phyloP scores from a whole-genome alignment of 1,140 invertebrate species.

The Drosophila kanapiae region DNA sequence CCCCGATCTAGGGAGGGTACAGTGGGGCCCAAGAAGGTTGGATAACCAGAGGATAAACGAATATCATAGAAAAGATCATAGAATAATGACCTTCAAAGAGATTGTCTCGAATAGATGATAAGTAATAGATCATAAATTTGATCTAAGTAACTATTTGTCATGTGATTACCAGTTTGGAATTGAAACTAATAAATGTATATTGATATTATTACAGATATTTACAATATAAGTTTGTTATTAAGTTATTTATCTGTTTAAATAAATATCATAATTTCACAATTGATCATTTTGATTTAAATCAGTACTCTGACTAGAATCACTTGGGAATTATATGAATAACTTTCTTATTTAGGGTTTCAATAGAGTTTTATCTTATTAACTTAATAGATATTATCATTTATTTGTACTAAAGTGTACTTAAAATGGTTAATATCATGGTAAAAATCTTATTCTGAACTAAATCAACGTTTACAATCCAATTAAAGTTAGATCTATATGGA shows the following conservation, averaged over 20 bases:
- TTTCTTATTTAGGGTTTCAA: neutral
- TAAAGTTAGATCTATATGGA: neutral
- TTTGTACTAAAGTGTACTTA: neutral
- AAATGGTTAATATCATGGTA: neutral
- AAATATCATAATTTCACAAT: neutral
- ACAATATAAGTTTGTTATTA: no score
- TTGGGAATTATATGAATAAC: neutral
- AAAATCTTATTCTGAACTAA: neutral
- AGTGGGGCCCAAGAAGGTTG: neutral
- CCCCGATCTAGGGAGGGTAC: constrained; percentile 13
- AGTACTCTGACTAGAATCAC: neutral
- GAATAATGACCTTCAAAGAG: no score
- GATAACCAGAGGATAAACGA: no score
- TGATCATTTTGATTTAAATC: neutral
- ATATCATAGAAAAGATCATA: neutral
- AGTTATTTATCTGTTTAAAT: neutral
- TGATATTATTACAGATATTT: no score
- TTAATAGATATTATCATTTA: neutral
- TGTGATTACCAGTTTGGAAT: no score
- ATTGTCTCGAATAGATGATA: neutral
- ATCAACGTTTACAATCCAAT: neutral
- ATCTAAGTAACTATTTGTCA: no score
- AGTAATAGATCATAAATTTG: no score
- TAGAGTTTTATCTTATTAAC: no score
- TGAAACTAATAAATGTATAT: no score